Evolutionary conservation across 1,140 invertebrate genomes (phyloP), one percentile per base, ranked within the genome.

Genomic region (Drosophila burlai): DNA sequence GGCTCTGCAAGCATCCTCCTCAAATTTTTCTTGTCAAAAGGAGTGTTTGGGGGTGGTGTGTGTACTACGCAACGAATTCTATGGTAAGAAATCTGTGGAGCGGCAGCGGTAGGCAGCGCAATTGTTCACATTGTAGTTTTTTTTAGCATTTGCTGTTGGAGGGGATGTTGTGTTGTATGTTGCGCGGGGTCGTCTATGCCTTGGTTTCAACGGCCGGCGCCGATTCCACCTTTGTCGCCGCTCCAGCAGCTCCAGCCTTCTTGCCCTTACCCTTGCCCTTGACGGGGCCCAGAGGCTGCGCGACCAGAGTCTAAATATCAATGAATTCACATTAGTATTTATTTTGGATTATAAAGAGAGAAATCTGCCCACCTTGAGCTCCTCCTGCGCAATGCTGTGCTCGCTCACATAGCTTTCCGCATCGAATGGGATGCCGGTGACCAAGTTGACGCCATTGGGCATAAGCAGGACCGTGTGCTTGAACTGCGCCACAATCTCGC

Each of bases 381-480:
- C 96, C 58, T 96, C 95, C 94, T 99, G 97, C 82, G 96, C 95
- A 80, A 99, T 95, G 67, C 95, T 95, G 93, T 97, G 94, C 81
- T 99, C 96, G 55, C 97, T 97, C 82, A 97, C 95, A 93, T 96
- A 98, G 24, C 94, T 85, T 31, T 96, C 96, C 62, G 95, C 93
- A 68, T 99, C 97, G 91, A 99, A 96, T 24, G 98, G 97, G 79
- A 99, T 94, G 59, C 98, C 98, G 47, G 99, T 99, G 72, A 99
- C 99, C 94, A 97, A 97, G 89, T 99, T 97, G 40, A 98, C 97
- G 63, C 98, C 98, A 91, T 97, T 98, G 11, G 99, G 98, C 96
- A 99, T 98, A 67, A 99, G 94, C 57, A 99, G 94, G 54, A 98
- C 98, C 68, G 99, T 99, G 87, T 98, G 99, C 94, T 99, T 99